These are phyloP conservation scores for Ophonus ardosiacus DNA, from an alignment of 2,888 invertebrate species.

Conservation along the genomic window DNA sequence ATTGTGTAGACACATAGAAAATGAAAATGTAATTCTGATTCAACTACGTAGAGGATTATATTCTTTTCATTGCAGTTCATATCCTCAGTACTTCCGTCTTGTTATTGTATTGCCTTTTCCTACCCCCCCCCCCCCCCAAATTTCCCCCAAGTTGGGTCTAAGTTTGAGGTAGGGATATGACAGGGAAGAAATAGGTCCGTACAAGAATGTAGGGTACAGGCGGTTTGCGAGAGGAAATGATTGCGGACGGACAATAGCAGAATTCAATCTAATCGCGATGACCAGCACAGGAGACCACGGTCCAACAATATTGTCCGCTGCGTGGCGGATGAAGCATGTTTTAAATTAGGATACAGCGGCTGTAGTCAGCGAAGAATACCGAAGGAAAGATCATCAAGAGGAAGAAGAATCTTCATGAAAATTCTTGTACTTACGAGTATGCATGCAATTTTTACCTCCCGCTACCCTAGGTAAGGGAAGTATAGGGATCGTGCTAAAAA, in stretches of 20 bases:
- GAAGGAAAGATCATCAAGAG: neutral
- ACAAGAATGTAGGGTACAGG: slow-evolving; percentile 28
- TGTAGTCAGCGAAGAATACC: neutral
- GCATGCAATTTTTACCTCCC: too few relatives aligned
- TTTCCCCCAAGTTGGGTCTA: too few relatives aligned
- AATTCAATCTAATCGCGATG: slow-evolving; percentile 63
- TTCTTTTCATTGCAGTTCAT: slow-evolving; percentile 1
- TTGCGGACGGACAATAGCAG: slow-evolving; percentile 62
- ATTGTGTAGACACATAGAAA: neutral
- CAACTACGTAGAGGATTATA: neutral
- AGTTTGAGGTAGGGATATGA: slow-evolving; percentile 55
- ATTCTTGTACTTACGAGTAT: too few relatives aligned
- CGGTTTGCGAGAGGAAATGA: slow-evolving; percentile 57
- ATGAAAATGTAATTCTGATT: slow-evolving; percentile 16
- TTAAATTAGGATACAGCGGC: neutral
- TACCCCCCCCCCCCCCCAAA: neutral
- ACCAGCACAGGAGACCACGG: slow-evolving; percentile 32
- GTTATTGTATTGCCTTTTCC: slow-evolving; percentile 57
- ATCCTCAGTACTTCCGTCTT: slow-evolving; percentile 39
- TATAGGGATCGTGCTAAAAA: too few relatives aligned
- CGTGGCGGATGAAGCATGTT: too few relatives aligned
- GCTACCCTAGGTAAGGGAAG: too few relatives aligned
- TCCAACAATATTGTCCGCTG: slow-evolving; percentile 45
- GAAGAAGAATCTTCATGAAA: too few relatives aligned
- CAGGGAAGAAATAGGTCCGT: slow-evolving; percentile 36